phyloP scores from a whole-genome alignment of 1,140 invertebrate species.

The Euborellia annulipes region DNA sequence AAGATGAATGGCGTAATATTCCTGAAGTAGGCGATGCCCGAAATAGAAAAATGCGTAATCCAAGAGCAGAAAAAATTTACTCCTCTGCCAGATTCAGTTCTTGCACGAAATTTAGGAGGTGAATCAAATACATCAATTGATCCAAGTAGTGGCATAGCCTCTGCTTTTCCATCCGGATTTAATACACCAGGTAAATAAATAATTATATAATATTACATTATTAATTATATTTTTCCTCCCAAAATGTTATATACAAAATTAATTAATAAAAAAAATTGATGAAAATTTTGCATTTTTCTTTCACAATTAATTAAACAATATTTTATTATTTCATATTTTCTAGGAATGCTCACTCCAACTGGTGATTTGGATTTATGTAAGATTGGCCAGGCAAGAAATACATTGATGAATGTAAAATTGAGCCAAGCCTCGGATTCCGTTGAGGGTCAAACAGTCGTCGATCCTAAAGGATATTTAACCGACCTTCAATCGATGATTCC shows the following conservation, averaged over 20 bases:
- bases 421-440: constrained; percentile 98
- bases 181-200: background rate
- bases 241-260: too few species aligned
- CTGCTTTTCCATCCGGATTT: constrained; percentile 48
- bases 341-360: constrained; percentile 50
- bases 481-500: constrained; percentile 98
- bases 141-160: constrained; percentile 66
- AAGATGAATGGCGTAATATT: constrained; percentile 91
- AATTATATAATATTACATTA: too few species aligned
- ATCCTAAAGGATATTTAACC: constrained; percentile 98
- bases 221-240: too few species aligned
- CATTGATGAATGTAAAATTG: constrained; percentile 98
- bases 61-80: constrained; percentile 93
- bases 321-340: constrained; percentile 4
- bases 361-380: constrained; percentile 95
- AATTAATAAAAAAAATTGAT: background rate
- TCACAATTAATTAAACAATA: too few species aligned
- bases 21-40: constrained; percentile 99
- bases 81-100: constrained; percentile 88
- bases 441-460: constrained; percentile 96
- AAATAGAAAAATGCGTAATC: constrained; percentile 92
- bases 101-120: constrained; percentile 77
- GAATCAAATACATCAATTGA: constrained; percentile 70
- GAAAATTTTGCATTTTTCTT: too few species aligned
- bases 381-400: constrained; percentile 97